Base-by-base conservation (phyloP, 2,888 invertebrate genomes). In the Leucophenga maculata region DNA sequence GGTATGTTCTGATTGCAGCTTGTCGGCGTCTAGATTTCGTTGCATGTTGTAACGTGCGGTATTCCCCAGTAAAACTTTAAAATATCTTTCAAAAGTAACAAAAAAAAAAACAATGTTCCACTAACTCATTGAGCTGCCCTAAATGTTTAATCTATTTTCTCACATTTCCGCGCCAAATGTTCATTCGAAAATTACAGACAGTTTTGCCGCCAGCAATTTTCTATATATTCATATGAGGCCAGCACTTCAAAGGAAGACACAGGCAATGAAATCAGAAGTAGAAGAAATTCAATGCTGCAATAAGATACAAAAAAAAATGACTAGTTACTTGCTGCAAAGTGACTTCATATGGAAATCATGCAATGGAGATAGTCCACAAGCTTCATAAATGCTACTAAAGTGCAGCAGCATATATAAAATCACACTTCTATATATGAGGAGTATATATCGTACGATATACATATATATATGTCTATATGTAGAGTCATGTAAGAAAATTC, bases 111-210 rank as follows among this genome's bases (percentile, higher is more conserved):
- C n/a, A n/a, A n/a, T n/a, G n/a, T n/a, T n/a, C n/a, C 4, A 26
- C 26, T 26, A 39, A 39, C 11, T 39, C 11, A 11, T 11, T 39
- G 11, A 39, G 8, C 39, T 39, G 39, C 39, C 39, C 39, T 39
- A 16, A 11, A 1, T 50, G 16, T 1, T 26, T 57, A 57, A 57
- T 57, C 57, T 57, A 39, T 60, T 60, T 60, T 60, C 60, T 44
- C 60, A 60, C 9, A 60, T 44, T 44, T 18, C 20, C 13, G 44
- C 57, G 6, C 26, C 57, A 22, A 9, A 31, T 20, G 44, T 44
- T 39, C 39, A 60, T 31, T 20, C n/a, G 16, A 60, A 60, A 78
- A 77, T 80, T 82, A 82, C 79, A 75, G 72, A 74, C 82, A 78
- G 69, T 74, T 74, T 67, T 70, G 74, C 74, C 74, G 72, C 75